Evolutionary conservation across 1,140 invertebrate genomes (phyloP).

Genomic region (Pseudomyrmex concolor): DNA sequence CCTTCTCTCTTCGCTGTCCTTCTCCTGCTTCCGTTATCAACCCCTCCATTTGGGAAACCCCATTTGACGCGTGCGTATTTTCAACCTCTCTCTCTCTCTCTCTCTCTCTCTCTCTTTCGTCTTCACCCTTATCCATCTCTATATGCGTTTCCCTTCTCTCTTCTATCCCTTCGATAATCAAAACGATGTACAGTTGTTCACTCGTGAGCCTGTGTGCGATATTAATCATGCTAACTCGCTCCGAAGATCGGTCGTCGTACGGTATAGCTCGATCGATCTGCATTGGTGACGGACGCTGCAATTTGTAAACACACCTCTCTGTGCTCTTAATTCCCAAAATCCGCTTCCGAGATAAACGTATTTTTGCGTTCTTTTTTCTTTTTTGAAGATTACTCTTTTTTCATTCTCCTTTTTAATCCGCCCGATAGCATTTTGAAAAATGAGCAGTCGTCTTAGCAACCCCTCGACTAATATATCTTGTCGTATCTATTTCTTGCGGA

Average conservation of each 20-base stretch:
- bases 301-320: not conserved
- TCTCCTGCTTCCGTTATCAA: slow-evolving; percentile 9
- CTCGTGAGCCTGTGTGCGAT: slow-evolving; percentile 32
- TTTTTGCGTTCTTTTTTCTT: not conserved
- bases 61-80: slow-evolving; percentile 51
- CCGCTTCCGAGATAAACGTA: not conserved
- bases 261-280: slow-evolving; percentile 36
- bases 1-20: slow-evolving; percentile 41
- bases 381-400: not conserved
- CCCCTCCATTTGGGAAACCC: slow-evolving; percentile 50
- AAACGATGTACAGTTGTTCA: slow-evolving; percentile 48
- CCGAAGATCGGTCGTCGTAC: slow-evolving; percentile 18
- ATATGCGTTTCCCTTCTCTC: slow-evolving; percentile 8
- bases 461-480: not conserved
- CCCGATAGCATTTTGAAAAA: slow-evolving; percentile 27
- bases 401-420: slow-evolving; percentile 22
- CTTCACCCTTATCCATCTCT: not conserved
- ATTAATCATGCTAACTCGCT: slow-evolving; percentile 49
- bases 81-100: slow-evolving; percentile 11
- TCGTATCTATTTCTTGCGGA: not conserved
- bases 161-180: slow-evolving; percentile 24
- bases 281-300: slow-evolving; percentile 13
- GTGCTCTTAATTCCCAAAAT: not conserved
- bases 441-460: slow-evolving; percentile 48
- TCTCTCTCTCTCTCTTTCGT: not conserved